phyloP scores from a whole-genome alignment of 2,888 invertebrate genomes.

The Brachypalpus laphriformis region DNA sequence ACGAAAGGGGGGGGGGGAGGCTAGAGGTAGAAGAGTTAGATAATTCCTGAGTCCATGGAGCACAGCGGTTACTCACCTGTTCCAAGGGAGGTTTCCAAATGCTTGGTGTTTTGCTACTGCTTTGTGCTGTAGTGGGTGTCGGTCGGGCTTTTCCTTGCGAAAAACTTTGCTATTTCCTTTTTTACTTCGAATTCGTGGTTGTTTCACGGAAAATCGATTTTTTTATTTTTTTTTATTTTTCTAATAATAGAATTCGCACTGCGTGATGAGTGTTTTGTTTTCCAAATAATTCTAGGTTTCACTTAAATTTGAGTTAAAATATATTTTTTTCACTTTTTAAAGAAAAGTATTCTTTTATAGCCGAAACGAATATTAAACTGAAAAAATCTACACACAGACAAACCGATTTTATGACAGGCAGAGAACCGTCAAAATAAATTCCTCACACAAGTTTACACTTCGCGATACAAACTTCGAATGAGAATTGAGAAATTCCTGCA shows the following conservation, averaged over 20 bases:
- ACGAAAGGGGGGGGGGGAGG: constrained; percentile 34
- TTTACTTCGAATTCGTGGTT: constrained; percentile 53
- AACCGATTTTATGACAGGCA: constrained; percentile 59
- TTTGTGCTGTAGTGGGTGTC: constrained; percentile 16
- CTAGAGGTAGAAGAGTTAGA: constrained; percentile 57
- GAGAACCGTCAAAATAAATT: constrained; percentile 43
- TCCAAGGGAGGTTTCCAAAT: constrained; percentile 40
- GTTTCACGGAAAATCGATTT: constrained; percentile 71
- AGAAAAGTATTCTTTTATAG: not conserved
- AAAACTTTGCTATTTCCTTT: constrained; percentile 29
- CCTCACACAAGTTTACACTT: constrained; percentile 48
- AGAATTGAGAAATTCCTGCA: constrained; percentile 31
- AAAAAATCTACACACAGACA: constrained; percentile 46
- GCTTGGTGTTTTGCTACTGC: not conserved
- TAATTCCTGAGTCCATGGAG: constrained; percentile 58
- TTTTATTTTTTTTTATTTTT: constrained; percentile 21
- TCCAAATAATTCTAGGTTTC: not conserved
- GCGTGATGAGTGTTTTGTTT: not conserved
- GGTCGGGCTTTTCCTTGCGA: not conserved
- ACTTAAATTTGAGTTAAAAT: not conserved
- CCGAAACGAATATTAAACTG: constrained; percentile 29
- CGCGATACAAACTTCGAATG: constrained; percentile 70
- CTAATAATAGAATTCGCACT: constrained; percentile 19
- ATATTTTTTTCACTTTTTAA: not conserved
- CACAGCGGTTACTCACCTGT: constrained; percentile 68